A percentile compares a stretch with the other conserved stretches of the same genome.
Evolutionary conservation across 1,140 invertebrate genomes (phyloP).

Genomic region (Sycophila sp.): DNA sequence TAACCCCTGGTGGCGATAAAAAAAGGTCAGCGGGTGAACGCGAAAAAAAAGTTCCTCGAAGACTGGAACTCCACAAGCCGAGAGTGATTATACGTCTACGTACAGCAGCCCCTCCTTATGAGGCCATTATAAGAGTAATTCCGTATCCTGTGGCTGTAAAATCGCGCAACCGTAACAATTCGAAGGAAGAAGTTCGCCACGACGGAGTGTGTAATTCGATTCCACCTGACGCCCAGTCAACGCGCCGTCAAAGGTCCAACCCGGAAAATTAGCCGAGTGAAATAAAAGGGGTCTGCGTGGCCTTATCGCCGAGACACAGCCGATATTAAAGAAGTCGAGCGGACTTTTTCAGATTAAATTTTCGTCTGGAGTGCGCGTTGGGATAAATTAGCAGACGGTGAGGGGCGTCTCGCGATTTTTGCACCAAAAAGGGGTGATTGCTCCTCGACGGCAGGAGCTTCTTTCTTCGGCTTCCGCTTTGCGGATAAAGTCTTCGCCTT

Average conservation of each 20-base stretch:
- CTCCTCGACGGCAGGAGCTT: no score
- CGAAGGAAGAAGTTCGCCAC: conserved; percentile 20
- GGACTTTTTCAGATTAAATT: background rate
- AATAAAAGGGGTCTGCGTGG: background rate
- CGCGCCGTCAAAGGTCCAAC: background rate
- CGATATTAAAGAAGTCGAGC: conserved; percentile 19
- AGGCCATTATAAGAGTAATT: conserved; percentile 8
- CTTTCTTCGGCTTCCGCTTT: no score
- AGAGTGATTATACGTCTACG: conserved; percentile 6
- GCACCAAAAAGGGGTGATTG: no score
- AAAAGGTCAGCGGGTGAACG: background rate
- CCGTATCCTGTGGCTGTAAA: background rate
- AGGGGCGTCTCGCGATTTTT: no score
- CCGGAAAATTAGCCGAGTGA: conserved; percentile 7
- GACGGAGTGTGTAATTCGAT: conserved; percentile 30
- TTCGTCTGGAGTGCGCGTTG: no score
- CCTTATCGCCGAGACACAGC: background rate
- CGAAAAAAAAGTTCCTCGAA: background rate
- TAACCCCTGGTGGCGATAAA: conserved; percentile 3
- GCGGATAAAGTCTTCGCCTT: no score
- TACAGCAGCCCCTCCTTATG: background rate
- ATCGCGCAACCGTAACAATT: conserved; percentile 4
- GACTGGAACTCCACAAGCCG: background rate
- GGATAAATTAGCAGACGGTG: no score
- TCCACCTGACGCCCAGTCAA: background rate